Evolutionary conservation across 2,113 vertebrate species (phyloP).

Genomic region (Chamaetylas fuelleborni): DNA sequence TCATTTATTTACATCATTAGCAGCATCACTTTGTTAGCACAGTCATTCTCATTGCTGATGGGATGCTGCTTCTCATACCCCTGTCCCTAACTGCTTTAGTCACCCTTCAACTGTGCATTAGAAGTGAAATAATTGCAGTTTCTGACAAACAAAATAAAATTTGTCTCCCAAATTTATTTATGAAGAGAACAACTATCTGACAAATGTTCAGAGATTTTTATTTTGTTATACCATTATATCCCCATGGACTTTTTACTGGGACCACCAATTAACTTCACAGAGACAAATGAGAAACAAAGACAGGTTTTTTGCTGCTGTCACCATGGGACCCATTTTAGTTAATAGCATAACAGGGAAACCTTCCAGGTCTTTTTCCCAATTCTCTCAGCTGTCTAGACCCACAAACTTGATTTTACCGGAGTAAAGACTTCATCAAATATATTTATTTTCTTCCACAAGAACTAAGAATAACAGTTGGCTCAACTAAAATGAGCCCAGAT

Average conservation of each 20-base stretch:
- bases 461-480: background rate
- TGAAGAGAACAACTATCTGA: background rate
- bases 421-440: background rate
- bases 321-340: background rate
- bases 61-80: background rate
- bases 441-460: background rate
- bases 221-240: background rate
- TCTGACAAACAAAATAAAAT: background rate
- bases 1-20: accelerated
- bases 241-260: background rate
- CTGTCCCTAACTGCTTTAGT: background rate
- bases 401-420: background rate
- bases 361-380: background rate
- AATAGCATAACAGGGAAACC: background rate
- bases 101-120: accelerated
- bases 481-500: background rate
- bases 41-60: background rate
- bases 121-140: background rate
- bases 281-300: background rate
- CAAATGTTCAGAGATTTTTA: background rate
- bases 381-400: background rate
- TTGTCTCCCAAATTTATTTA: background rate
- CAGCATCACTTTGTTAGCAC: background rate
- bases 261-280: background rate
- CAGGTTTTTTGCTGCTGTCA: background rate